Percentiles rank a stretch among this genome's conserved stretches.
phyloP scores from a whole-genome alignment of 2,888 invertebrate species.

The Chironomus tentans region DNA sequence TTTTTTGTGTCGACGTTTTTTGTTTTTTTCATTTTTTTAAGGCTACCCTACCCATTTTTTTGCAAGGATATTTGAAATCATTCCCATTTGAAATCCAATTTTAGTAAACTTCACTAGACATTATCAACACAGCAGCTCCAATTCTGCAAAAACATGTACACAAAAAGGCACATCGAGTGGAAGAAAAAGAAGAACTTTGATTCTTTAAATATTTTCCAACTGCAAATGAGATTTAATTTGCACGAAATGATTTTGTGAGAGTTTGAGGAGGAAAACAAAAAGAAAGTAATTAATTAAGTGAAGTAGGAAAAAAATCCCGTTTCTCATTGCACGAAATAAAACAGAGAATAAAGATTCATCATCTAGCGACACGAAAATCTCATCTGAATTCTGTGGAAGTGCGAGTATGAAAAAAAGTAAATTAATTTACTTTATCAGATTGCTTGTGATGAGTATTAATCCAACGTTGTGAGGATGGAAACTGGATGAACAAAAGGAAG shows the following conservation, averaged over 20 bases:
- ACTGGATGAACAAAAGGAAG: neutral
- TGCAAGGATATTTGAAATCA: too few species aligned
- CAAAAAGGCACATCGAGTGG: neutral
- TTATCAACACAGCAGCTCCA: too few species aligned
- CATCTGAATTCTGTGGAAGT: neutral
- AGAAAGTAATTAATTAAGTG: conserved; percentile 1
- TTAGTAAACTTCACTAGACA: too few species aligned
- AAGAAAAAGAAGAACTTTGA: neutral
- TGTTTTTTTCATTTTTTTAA: too few species aligned
- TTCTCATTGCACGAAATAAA: too few species aligned
- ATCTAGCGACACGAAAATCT: neutral
- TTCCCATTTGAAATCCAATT: too few species aligned
- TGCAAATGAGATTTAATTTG: neutral
- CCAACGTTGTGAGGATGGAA: neutral
- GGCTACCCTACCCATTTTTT: too few species aligned
- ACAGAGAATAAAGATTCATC: too few species aligned
- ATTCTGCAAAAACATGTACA: neutral
- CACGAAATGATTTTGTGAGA: neutral
- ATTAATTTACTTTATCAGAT: conserved; percentile 7
- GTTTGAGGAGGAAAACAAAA: neutral
- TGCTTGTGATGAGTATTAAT: neutral
- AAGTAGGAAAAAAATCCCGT: neutral
- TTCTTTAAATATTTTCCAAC: neutral
- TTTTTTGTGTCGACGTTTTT: too few species aligned
- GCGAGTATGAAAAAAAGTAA: neutral